These are phyloP conservation scores for Kryptolebias marmoratus DNA, from an alignment of 2,113 vertebrate species.

Conservation along the genomic window DNA sequence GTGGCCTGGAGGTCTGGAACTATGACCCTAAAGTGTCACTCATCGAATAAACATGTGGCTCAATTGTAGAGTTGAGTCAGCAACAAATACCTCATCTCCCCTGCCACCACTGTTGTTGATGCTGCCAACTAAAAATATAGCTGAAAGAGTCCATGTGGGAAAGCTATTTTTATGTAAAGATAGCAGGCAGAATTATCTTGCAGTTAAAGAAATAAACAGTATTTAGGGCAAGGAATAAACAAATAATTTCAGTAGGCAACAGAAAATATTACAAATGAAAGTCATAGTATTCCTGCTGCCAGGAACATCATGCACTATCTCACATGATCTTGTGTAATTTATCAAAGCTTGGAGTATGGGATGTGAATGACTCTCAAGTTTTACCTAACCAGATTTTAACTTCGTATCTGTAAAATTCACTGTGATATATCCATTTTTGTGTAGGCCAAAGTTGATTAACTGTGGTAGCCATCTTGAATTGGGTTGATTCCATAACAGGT, in stretches of 20 bases:
- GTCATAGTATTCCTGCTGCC: too few relatives aligned
- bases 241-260: not conserved
- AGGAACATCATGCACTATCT: not conserved
- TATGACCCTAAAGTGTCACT: conserved; percentile 12
- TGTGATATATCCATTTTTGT: too few relatives aligned
- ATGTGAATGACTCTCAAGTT: too few relatives aligned
- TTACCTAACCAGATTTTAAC: too few relatives aligned
- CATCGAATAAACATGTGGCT: conserved; percentile 27
- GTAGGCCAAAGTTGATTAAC: too few relatives aligned
- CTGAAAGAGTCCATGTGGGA: conserved; percentile 4
- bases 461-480: too few relatives aligned
- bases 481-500: too few relatives aligned
- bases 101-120: conserved; percentile 29
- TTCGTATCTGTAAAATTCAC: too few relatives aligned
- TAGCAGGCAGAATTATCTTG: not conserved
- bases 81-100: conserved; percentile 31
- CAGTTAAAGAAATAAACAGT: not conserved
- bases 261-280: not conserved
- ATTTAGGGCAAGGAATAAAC: not conserved
- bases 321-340: not conserved
- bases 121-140: not conserved
- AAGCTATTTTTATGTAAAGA: not conserved
- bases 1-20: conserved; percentile 12
- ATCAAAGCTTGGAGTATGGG: too few relatives aligned
- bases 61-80: conserved; percentile 26